phyloP scores from a whole-genome alignment of 2,888 invertebrate species.

The Rotaria macrura region DNA sequence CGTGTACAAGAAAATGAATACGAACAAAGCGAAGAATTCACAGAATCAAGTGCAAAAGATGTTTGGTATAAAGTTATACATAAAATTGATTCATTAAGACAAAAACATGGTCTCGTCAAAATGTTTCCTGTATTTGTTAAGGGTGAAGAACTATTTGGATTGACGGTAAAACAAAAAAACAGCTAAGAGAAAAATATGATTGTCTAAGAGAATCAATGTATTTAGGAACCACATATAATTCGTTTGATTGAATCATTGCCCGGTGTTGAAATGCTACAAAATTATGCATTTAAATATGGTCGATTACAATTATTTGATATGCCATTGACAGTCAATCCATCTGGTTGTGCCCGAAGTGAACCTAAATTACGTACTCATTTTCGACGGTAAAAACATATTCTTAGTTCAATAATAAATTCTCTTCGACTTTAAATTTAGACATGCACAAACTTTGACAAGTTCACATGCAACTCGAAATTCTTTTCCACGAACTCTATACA shows the following conservation, averaged over 20 bases:
- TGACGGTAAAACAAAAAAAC: slow-evolving; percentile 68
- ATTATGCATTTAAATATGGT: slow-evolving; percentile 93
- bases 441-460: not conserved
- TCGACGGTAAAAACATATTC: slow-evolving; percentile 53
- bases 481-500: not conserved
- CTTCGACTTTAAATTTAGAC: not conserved
- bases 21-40: not conserved
- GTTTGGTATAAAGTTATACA: slow-evolving; percentile 77
- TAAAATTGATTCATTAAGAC: slow-evolving; percentile 66
- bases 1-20: slow-evolving; percentile 19
- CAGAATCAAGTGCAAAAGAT: slow-evolving; percentile 46
- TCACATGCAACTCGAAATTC: not conserved
- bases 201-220: no score
- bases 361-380: slow-evolving; percentile 65
- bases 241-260: slow-evolving; percentile 57
- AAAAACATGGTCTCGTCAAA: slow-evolving; percentile 63
- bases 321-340: slow-evolving; percentile 90
- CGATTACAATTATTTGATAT: slow-evolving; percentile 85
- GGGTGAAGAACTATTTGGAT: slow-evolving; percentile 89
- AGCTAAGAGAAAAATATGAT: no score
- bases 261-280: slow-evolving; percentile 82
- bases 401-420: not conserved
- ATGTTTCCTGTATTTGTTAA: slow-evolving; percentile 82
- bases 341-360: slow-evolving; percentile 89
- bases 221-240: slow-evolving; percentile 28